Base-by-base conservation (phyloP, 1,140 invertebrate species). In the Galleria mellonella region DNA sequence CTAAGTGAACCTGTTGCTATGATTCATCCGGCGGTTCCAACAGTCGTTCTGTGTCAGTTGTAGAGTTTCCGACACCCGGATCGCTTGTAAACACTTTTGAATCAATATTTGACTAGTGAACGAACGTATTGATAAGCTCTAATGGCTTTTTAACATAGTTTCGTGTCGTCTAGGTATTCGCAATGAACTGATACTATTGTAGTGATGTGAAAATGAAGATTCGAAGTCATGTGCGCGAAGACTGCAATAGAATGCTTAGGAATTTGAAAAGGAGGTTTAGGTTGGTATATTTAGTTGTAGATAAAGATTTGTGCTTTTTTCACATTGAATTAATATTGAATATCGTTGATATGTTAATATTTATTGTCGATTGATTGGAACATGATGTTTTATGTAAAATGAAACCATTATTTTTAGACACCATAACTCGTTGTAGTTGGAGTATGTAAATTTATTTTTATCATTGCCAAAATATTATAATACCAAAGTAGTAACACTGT, bases 1-100 rank as follows among this genome's bases (percentile, higher is more conserved):
- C 62, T 62, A 71, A 79, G 51, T 60, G 61, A 60, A 62, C 66
- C 63, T 67, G 71, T 62, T 72, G 32, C 70, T 62, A 77, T 82
- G 77, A 82, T 55, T 82, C 77, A 82, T 71, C 63, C 47, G 30
- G 36, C 45, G 47, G 39, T 53, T 44, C 29, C 43, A 40, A 57
- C 33, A 38, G 54, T 67, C 64, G 64, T 61, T 73, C 65, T 67
- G 46, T 52, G 51, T 43, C 47, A 40, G 47, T 42, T 46, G 44
- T 56, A 58, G 49, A 39, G 40, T 44, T 51, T 59, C 39, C 13
- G 37, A 49, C 51, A 59, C 38, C 43, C 55, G 51, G 47, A 60
- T 49, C 57, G 62, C 51, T 68, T 65, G 65, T 67, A 68, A 78
- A 76, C 68, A 76, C 71, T 74, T 51, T 58, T 38, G 57, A 68